These are phyloP conservation scores for Saimiri boliviensis DNA, from an alignment of 2,113 vertebrate genomes.

Conservation along the genomic window DNA sequence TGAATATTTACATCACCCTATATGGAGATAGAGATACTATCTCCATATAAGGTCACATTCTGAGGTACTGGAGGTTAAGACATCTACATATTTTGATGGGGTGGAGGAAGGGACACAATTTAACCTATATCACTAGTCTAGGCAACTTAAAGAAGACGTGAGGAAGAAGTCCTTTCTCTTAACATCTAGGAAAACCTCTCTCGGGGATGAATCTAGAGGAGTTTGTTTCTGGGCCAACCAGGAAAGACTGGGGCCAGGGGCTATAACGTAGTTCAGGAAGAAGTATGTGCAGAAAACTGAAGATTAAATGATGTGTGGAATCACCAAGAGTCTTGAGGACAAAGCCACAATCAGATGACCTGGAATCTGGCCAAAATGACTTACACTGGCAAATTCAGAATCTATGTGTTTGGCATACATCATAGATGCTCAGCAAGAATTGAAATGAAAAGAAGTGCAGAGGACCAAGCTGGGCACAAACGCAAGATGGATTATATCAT, in stretches of 20 bases:
- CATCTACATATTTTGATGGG: background rate
- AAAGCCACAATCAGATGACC: background rate
- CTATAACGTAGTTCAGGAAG: background rate
- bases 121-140: background rate
- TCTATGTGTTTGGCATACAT: background rate
- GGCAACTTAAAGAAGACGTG: background rate
- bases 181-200: background rate
- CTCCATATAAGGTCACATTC: background rate
- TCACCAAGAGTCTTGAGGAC: background rate
- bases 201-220: background rate
- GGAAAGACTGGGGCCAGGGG: background rate
- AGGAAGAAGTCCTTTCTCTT: background rate
- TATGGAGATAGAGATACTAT: background rate
- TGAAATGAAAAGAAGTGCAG: background rate
- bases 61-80: background rate
- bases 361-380: background rate
- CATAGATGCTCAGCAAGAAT: background rate
- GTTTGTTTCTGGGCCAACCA: background rate
- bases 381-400: background rate
- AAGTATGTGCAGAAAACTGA: background rate
- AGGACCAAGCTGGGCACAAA: background rate
- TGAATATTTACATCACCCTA: background rate
- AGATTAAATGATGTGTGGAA: background rate
- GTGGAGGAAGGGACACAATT: background rate
- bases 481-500: background rate